Conservation (phyloP, 2,888 invertebrate species). For the Epirrita christyi region DNA sequence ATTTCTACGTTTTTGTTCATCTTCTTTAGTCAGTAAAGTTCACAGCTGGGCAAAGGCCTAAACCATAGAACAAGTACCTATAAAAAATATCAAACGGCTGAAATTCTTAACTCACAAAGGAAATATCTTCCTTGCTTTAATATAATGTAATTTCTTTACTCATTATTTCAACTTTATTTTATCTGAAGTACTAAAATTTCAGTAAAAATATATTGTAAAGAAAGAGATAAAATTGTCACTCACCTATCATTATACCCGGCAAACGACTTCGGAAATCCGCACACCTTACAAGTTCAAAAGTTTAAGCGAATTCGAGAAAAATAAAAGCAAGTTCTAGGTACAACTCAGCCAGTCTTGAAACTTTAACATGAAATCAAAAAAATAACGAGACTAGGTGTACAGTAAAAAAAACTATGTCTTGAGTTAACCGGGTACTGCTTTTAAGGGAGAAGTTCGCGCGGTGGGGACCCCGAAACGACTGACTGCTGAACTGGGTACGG, state of each 20-base stretch:
- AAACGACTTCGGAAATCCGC: slow-evolving; percentile 60
- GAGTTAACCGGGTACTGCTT: slow-evolving; percentile 15
- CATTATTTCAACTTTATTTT: too few relatives aligned
- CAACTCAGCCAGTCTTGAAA: slow-evolving; percentile 33
- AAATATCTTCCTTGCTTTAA: too few relatives aligned
- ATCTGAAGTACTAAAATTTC: slow-evolving; percentile 6
- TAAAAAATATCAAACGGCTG: too few relatives aligned
- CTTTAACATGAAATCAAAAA: slow-evolving; percentile 39
- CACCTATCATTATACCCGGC: slow-evolving; percentile 77
- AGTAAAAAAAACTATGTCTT: slow-evolving; percentile 27
- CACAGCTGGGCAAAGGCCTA: too few relatives aligned
- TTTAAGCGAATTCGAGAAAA: slow-evolving; percentile 45
- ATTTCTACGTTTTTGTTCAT: too few relatives aligned
- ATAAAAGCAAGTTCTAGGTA: slow-evolving; percentile 25
- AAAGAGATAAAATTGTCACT: slow-evolving; percentile 46
- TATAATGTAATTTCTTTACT: too few relatives aligned
- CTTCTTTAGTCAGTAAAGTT: too few relatives aligned
- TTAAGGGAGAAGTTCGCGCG: slow-evolving; percentile 58
- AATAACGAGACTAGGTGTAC: slow-evolving; percentile 28
- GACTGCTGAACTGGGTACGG: slow-evolving; percentile 70
- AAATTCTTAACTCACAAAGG: too few relatives aligned
- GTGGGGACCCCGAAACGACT: slow-evolving; percentile 74
- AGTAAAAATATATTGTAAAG: too few relatives aligned
- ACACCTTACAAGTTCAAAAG: slow-evolving; percentile 69
- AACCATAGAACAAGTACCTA: too few relatives aligned